Conservation (phyloP, 2,797 vertebrate species). For the Muraenolepis orangiensis region DNA sequence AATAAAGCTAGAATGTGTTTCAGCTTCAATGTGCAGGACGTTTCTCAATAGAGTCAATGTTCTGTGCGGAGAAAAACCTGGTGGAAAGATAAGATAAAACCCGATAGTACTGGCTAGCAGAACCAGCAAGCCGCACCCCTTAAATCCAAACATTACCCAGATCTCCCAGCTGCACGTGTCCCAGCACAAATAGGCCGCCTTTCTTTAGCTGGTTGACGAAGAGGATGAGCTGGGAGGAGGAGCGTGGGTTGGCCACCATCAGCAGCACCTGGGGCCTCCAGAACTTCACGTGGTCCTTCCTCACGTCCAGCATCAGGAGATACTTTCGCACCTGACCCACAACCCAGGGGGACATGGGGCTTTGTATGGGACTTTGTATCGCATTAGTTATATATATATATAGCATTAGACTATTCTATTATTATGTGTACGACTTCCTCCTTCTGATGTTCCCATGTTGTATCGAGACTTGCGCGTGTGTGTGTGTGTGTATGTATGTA, state of each 20-base stretch:
- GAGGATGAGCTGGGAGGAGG: constrained; percentile 87
- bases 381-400: too few relatives aligned
- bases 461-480: background rate
- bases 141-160: constrained; percentile 80
- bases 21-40: too few relatives aligned
- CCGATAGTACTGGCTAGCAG: constrained; percentile 25
- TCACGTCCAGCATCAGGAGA: constrained; percentile 90
- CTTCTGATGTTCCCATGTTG: too few relatives aligned
- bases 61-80: constrained; percentile 1
- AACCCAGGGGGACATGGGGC: background rate
- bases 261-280: constrained; percentile 94
- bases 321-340: constrained; percentile 89
- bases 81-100: constrained; percentile 40
- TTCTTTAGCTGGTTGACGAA: constrained; percentile 98
- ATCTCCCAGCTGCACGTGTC: constrained; percentile 89
- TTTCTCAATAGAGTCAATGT: background rate
- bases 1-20: background rate
- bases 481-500: background rate
- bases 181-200: constrained; percentile 90
- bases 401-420: too few relatives aligned
- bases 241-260: constrained; percentile 93
- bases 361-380: too few relatives aligned
- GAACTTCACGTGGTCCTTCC: constrained; percentile 98
- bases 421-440: too few relatives aligned
- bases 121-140: constrained; percentile 4